phyloP scores from a whole-genome alignment of 2,888 invertebrate genomes.

The Yponomeuta cagnagella region DNA sequence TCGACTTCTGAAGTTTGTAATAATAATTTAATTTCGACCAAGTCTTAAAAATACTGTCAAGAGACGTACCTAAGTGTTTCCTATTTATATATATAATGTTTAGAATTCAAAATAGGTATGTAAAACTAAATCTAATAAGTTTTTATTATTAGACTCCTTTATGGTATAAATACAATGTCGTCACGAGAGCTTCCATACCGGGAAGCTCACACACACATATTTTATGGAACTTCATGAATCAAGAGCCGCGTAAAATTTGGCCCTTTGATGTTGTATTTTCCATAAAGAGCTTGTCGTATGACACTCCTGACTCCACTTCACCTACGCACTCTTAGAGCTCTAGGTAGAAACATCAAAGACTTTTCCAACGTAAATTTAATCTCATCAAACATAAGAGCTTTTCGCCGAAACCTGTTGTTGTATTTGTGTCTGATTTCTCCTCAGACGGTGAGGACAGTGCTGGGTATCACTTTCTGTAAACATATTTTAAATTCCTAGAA shows the following conservation, averaged over 20 bases:
- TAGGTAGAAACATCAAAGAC: slow-evolving; percentile 18
- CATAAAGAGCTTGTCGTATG: background rate
- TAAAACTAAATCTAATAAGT: no score
- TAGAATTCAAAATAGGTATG: no score
- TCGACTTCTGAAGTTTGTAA: no score
- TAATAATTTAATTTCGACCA: no score
- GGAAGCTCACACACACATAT: background rate
- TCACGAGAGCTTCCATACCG: background rate
- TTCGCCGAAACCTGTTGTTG: slow-evolving; percentile 33
- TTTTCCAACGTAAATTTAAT: slow-evolving; percentile 36
- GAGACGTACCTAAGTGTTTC: no score
- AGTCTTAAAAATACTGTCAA: no score
- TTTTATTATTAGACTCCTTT: background rate
- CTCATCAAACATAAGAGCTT: slow-evolving; percentile 40
- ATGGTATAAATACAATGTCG: background rate
- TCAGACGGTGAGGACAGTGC: background rate
- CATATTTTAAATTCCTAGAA: background rate
- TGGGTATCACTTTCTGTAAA: background rate
- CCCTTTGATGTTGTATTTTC: background rate
- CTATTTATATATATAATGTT: no score
- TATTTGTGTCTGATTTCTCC: background rate
- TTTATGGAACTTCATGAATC: background rate
- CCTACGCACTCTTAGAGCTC: slow-evolving; percentile 15
- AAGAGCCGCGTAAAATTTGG: background rate
- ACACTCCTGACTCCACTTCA: slow-evolving; percentile 6